These are phyloP conservation scores for Brenthis daphne DNA, from an alignment of 2,888 invertebrate genomes.

Conservation along the genomic window DNA sequence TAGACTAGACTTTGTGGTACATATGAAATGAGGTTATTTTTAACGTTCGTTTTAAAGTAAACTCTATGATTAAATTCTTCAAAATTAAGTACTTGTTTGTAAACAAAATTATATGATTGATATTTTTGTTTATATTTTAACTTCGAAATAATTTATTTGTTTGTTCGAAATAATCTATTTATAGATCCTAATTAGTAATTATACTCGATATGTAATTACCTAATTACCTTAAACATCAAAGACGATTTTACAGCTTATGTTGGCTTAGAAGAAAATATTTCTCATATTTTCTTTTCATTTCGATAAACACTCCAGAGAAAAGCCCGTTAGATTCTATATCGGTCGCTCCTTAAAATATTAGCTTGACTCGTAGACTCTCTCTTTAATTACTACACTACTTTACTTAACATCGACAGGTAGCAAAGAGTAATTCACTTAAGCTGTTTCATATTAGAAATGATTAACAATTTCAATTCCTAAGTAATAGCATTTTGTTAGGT, in stretches of 20 bases:
- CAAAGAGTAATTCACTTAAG: slow-evolving; percentile 6
- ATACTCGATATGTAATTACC: too few relatives aligned
- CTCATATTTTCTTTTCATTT: slow-evolving; percentile 6
- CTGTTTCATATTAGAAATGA: slow-evolving; percentile 2
- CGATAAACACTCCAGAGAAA: not conserved
- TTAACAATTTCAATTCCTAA: not conserved
- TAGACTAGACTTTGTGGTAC: slow-evolving; percentile 15
- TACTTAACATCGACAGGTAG: slow-evolving; percentile 18
- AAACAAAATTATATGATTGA: too few relatives aligned
- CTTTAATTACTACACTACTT: slow-evolving; percentile 24
- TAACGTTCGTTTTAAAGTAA: slow-evolving; percentile 4
- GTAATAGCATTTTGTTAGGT: not conserved
- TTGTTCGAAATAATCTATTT: too few relatives aligned
- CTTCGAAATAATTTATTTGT: too few relatives aligned
- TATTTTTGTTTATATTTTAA: too few relatives aligned
- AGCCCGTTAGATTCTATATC: slow-evolving; percentile 19
- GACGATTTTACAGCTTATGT: not conserved
- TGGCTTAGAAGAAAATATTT: not conserved
- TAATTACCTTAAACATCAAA: too few relatives aligned
- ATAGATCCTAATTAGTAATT: too few relatives aligned
- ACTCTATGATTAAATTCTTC: too few relatives aligned
- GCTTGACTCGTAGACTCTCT: slow-evolving; percentile 7
- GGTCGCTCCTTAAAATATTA: slow-evolving; percentile 21
- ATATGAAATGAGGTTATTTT: slow-evolving; percentile 13
- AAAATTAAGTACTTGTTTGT: too few relatives aligned